Percentiles rank a stretch among this genome's conserved stretches.
phyloP scores from a whole-genome alignment of 2,113 vertebrate genomes.

The Equus przewalskii region DNA sequence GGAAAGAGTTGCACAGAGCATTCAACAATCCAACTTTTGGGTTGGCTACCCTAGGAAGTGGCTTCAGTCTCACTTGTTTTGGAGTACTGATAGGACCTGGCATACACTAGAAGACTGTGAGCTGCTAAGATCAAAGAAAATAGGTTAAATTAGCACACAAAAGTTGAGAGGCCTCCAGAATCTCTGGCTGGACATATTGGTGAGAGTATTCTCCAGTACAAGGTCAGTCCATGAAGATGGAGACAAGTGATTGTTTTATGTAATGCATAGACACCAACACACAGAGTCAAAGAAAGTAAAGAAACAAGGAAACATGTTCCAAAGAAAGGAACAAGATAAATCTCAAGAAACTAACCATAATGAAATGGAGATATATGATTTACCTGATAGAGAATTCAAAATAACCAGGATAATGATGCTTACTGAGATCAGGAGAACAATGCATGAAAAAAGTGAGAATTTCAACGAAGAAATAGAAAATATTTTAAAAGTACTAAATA shows the following conservation, averaged over 20 bases:
- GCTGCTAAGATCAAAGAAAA: not conserved
- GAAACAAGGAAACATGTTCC: not conserved
- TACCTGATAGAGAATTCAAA: not conserved
- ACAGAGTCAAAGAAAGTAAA: not conserved
- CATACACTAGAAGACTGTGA: too few species aligned
- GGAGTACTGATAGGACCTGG: not conserved
- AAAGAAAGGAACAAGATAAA: not conserved
- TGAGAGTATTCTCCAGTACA: not conserved
- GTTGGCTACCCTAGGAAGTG: not conserved
- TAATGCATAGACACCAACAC: not conserved
- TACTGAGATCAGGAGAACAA: not conserved
- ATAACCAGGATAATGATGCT: not conserved
- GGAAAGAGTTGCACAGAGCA: not conserved
- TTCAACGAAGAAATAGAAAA: not conserved
- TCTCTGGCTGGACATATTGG: not conserved
- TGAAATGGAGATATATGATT: not conserved
- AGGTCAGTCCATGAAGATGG: not conserved
- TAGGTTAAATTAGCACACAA: not conserved
- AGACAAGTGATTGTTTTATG: not conserved
- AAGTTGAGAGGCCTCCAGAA: not conserved
- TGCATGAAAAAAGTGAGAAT: not conserved
- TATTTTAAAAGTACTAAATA: not conserved
- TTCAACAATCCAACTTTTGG: not conserved
- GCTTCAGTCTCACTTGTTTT: not conserved
- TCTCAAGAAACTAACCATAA: not conserved